Base-by-base conservation (phyloP, 2,888 invertebrate genomes). In the Tenthredo amoena region DNA sequence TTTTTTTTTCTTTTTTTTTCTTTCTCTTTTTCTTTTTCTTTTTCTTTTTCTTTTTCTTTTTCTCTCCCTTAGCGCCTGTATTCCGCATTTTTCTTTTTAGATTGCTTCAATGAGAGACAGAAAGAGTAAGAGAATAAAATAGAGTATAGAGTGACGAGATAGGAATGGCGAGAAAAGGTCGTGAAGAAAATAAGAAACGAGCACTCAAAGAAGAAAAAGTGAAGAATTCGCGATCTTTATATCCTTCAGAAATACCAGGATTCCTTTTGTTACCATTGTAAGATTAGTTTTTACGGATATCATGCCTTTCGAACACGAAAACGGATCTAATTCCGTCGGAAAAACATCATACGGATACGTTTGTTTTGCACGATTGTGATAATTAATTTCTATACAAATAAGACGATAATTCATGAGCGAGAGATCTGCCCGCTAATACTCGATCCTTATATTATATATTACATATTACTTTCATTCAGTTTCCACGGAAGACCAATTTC, bases 201-300 rank as follows among this genome's bases (percentile, higher is more conserved):
- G 1, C 62, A 26, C 26, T 62, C 26, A 62, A 62, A 62, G 62
- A 3, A 55, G 18, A 50, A 50, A n/a, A 50, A 18, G n/a, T 50
- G n/a, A n/a, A 50, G 55, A 55, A 55, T 55, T 55, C 55, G 55
- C 55, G 55, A 55, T 55, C 55, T 55, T 55, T 55, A 55, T 55
- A 55, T 55, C n/a, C 55, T 55, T 55, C 55, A 55, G 55, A n/a
- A 55, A 55, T 18, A 0, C 0, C 7, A n/a, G 18, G n/a, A 55
- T 55, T n/a, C n/a, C 55, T n/a, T 55, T 55, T 55, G 55, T 55
- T 55, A 1, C 55, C 55, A 55, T 55, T 55, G 55, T 55, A n/a
- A 55, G 55, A 55, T 55, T 55, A 55, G 55, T 55, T 55, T 43
- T 55, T 7, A 55, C 55, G n/a, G n/a, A 55, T 7, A 55, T 55